Base-by-base conservation (phyloP, 2,888 invertebrate genomes). In the Oscheius sp. region DNA sequence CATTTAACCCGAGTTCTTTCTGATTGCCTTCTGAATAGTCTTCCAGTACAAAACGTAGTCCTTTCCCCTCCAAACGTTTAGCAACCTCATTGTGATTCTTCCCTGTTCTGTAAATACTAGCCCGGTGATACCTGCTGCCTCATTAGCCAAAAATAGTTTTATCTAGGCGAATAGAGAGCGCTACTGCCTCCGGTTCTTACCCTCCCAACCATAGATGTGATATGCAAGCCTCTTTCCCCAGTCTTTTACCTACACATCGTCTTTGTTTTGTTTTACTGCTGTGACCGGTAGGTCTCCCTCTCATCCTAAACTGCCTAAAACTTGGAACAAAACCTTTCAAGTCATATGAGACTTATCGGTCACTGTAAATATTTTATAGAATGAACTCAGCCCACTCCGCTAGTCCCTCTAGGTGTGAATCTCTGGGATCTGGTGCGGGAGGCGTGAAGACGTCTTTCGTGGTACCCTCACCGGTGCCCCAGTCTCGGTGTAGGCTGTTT, bases 201-300 rank as follows among this genome's bases (percentile, higher is more conserved):
- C 21, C 55, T 42, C 65, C 73, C 53, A 73, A 73, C 73, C 42
- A 58, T 73, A 73, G 73, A 73, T 73, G 73, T 73, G 73, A 73
- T 73, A 73, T 55, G 21, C 37, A 33, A 42, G 59, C 70, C 70
- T 70, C 70, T 70, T 70, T 70, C 70, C 53, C 70, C 70, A 70
- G 70, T 70, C 70, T 70, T 70, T 70, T 47, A 42, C 42, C 42
- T 42, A 70, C 58, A 70, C 59, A 57, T 57, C 68, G 68, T 68
- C 68, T 55, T 68, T 68, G 68, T 68, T 68, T 60, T 68, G 68
- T 68, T 68, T 51, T 68, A 32, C 42, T 42, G 42, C 33, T 55
- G 68, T 68, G 68, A 68, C 68, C 68, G 68, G 68, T 68, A 68
- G 68, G 35, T 68, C 68, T 68, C 37, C 68, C 35, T 21, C 53